These are phyloP conservation scores for Theocolax elegans DNA, from an alignment of 1,140 invertebrate species.

Conservation along the genomic window DNA sequence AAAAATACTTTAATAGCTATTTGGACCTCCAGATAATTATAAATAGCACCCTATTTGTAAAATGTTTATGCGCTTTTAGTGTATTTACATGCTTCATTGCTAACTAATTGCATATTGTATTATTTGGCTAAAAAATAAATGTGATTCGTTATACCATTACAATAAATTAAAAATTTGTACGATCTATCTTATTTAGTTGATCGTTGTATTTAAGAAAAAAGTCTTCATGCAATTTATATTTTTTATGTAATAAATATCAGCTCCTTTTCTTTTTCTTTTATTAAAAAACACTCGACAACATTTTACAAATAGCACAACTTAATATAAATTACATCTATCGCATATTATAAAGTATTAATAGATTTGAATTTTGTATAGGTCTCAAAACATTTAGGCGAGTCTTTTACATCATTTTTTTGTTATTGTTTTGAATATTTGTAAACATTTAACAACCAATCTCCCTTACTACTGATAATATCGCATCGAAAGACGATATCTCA, in stretches of 20 bases:
- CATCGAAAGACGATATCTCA: slow-evolving; percentile 28
- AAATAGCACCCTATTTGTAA: slow-evolving; percentile 48
- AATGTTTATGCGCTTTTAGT: slow-evolving; percentile 41
- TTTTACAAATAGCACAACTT: slow-evolving; percentile 46
- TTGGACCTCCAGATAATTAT: slow-evolving; percentile 41
- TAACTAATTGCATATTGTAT: slow-evolving; percentile 29
- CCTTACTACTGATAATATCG: slow-evolving; percentile 35
- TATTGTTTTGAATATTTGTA: slow-evolving; percentile 32
- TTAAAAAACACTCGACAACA: slow-evolving; percentile 39
- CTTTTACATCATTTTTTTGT: slow-evolving; percentile 20
- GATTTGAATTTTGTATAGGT: slow-evolving; percentile 41
- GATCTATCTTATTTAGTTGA: slow-evolving; percentile 21
- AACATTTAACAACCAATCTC: slow-evolving; percentile 36
- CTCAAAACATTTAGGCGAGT: slow-evolving; percentile 30
- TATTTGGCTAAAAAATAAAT: slow-evolving; percentile 25
- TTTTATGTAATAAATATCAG: slow-evolving; percentile 29
- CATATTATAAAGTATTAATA: slow-evolving; percentile 41
- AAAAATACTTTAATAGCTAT: slow-evolving; percentile 44
- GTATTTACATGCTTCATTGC: slow-evolving; percentile 22
- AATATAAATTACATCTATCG: slow-evolving; percentile 40
- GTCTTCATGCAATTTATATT: slow-evolving; percentile 21
- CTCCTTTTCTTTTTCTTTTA: slow-evolving; percentile 34
- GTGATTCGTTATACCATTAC: slow-evolving; percentile 9
- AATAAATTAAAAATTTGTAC: slow-evolving; percentile 41
- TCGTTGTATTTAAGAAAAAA: slow-evolving; percentile 34